Percentiles rank a stretch among this genome's conserved stretches.
Evolutionary conservation across 2,888 invertebrate species (phyloP).

Genomic region (Geophilus truncorum): DNA sequence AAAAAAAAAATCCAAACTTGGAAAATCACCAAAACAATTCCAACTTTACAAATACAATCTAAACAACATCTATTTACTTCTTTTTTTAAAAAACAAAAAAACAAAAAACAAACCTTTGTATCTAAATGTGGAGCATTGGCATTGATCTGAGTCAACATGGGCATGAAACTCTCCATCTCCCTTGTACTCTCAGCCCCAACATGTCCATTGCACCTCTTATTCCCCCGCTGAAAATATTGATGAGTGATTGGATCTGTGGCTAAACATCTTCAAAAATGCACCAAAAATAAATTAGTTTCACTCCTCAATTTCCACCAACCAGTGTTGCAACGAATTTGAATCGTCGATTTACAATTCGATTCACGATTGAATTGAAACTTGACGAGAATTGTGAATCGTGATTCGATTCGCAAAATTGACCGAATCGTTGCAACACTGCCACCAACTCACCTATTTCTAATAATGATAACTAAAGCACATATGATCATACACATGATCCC

Average conservation of each 20-base stretch:
- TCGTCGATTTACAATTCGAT: no score
- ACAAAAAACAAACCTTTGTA: constrained; percentile 53
- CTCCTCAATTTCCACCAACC: neutral
- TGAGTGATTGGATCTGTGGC: constrained; percentile 30
- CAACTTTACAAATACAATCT: no score
- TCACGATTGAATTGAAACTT: no score
- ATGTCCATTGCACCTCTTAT: constrained; percentile 39
- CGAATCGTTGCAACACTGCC: no score
- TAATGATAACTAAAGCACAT: constrained; percentile 44
- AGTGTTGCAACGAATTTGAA: neutral
- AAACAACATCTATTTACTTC: no score
- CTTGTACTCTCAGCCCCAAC: constrained; percentile 38
- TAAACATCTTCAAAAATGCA: constrained; percentile 29
- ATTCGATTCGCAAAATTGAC: no score
- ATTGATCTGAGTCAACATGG: constrained; percentile 44
- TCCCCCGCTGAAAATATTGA: constrained; percentile 38
- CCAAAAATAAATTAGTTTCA: neutral
- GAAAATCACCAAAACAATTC: no score
- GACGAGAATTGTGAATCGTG: no score
- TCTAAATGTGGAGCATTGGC: constrained; percentile 51
- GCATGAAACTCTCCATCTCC: constrained; percentile 49
- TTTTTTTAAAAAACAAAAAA: neutral
- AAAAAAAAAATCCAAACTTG: neutral
- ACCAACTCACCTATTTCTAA: constrained; percentile 43
- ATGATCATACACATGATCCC: constrained; percentile 46